phyloP scores from a whole-genome alignment of 1,140 invertebrate species.

The Zaprionus ornatus region DNA sequence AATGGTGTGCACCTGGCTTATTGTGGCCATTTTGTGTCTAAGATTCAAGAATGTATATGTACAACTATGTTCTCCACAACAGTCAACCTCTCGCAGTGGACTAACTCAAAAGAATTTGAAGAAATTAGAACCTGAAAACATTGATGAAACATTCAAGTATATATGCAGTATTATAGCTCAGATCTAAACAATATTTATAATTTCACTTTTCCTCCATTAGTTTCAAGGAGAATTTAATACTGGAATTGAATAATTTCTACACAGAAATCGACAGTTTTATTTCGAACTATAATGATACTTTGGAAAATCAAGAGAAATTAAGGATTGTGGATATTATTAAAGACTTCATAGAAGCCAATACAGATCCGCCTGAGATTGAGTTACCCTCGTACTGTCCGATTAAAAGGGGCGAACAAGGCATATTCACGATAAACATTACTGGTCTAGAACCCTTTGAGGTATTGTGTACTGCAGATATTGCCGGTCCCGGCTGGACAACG shows the following conservation, averaged over 20 bases:
- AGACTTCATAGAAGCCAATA: not conserved
- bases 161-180: not conserved
- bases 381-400: not conserved
- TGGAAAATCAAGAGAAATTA: not conserved
- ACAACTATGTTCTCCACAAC: not conserved
- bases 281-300: not conserved
- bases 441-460: slow-evolving; percentile 3
- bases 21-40: not conserved
- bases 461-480: not conserved
- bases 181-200: not conserved
- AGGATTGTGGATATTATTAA: not conserved
- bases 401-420: not conserved
- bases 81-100: not conserved
- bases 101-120: not conserved
- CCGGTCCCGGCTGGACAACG: slow-evolving; percentile 11
- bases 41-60: not conserved
- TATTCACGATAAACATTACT: not conserved
- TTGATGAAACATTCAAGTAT: not conserved
- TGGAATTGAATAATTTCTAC: not conserved
- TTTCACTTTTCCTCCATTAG: not conserved
- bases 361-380: not conserved
- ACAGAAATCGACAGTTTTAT: not conserved
- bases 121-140: not conserved
- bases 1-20: not conserved
- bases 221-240: not conserved